Evolutionary conservation across 2,797 vertebrate genomes (phyloP).

Genomic region (Eidolon dupreanum): DNA sequence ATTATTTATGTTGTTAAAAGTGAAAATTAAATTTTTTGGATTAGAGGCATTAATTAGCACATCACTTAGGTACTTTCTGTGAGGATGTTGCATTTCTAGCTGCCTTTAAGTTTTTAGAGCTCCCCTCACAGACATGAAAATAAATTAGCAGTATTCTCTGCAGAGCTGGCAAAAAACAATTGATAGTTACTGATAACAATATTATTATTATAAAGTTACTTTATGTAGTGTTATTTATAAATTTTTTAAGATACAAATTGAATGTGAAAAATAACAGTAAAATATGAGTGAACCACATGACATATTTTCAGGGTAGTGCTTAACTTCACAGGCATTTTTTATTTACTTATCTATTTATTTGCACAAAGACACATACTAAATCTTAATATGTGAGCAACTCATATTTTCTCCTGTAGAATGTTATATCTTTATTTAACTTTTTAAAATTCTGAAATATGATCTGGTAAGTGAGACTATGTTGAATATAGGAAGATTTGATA

Average conservation of each 20-base stretch:
- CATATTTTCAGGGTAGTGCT: conserved; percentile 16
- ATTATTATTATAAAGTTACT: neutral
- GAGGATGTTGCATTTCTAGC: neutral
- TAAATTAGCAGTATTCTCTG: neutral
- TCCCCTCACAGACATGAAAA: neutral
- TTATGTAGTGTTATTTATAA: neutral
- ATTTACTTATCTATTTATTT: neutral
- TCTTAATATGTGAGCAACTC: conserved; percentile 1
- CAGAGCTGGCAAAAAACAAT: neutral
- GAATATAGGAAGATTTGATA: conserved; percentile 16
- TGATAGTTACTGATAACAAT: neutral
- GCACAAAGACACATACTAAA: neutral
- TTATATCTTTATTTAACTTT: conserved; percentile 32
- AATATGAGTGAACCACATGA: neutral
- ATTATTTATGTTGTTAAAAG: conserved; percentile 24
- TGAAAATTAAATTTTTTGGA: conserved; percentile 21
- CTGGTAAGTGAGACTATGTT: neutral
- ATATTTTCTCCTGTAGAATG: neutral
- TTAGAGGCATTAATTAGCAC: neutral
- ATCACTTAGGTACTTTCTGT: neutral
- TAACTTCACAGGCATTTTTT: conserved; percentile 8
- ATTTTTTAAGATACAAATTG: neutral
- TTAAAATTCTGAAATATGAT: neutral
- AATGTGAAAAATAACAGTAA: conserved; percentile 20
- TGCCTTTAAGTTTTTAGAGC: neutral